phyloP scores from a whole-genome alignment of 2,888 invertebrate species.

The Thereva nobilitata region DNA sequence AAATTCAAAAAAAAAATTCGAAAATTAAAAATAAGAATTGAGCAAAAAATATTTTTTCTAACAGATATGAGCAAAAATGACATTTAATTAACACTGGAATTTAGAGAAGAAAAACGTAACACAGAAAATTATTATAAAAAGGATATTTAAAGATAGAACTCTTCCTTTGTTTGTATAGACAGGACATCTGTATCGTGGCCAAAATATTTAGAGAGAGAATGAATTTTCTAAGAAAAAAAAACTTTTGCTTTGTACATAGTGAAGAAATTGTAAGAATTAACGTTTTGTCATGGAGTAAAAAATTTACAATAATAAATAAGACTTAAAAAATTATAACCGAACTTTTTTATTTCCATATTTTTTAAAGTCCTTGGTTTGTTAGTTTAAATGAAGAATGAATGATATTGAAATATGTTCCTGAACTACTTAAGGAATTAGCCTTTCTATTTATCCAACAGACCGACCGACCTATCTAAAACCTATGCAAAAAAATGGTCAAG shows the following conservation, averaged over 20 bases:
- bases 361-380: too few species aligned
- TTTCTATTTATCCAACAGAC: too few species aligned
- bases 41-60: slow-evolving; percentile 29
- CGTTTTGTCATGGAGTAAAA: slow-evolving; percentile 23
- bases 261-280: slow-evolving; percentile 18
- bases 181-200: neutral
- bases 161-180: slow-evolving; percentile 23
- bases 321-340: neutral
- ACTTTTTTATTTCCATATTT: neutral
- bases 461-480: too few species aligned
- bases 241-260: slow-evolving; percentile 22
- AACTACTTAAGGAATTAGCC: too few species aligned
- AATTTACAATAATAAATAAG: slow-evolving; percentile 10
- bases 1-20: slow-evolving; percentile 15
- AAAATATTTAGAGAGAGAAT: slow-evolving; percentile 3
- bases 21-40: slow-evolving; percentile 19
- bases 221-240: slow-evolving; percentile 18
- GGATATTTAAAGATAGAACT: slow-evolving; percentile 8
- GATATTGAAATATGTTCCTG: too few species aligned
- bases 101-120: neutral
- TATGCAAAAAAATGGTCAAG: too few species aligned
- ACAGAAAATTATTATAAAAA: too few species aligned
- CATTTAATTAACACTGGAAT: slow-evolving; percentile 15
- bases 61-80: slow-evolving; percentile 15
- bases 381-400: too few species aligned